Evolutionary conservation across 2,797 vertebrate genomes (phyloP).

Genomic region (Toxotes lorentzi): DNA sequence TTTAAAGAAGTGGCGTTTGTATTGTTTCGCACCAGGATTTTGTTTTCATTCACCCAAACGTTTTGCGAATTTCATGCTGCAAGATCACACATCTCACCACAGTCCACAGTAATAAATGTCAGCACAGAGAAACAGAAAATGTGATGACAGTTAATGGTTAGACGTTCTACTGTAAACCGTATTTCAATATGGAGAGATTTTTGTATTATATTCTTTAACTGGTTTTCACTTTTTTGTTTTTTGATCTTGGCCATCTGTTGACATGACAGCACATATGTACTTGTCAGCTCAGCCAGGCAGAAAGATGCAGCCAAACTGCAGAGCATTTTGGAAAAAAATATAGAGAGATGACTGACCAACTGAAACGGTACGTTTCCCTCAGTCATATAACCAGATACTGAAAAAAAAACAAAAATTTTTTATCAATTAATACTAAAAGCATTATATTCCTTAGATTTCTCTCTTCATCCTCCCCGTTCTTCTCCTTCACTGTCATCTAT

Average conservation of each 20-base stretch:
- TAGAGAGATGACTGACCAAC: conserved; percentile 64
- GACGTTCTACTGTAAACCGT: neutral
- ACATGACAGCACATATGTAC: neutral
- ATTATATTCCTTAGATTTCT: conserved; percentile 17
- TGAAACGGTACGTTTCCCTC: conserved; percentile 32
- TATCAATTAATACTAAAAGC: neutral
- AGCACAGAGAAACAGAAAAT: neutral
- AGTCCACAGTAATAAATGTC: no score
- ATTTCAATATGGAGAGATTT: neutral
- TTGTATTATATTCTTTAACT: neutral
- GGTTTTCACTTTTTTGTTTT: neutral
- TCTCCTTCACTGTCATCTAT: conserved; percentile 20
- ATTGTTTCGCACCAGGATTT: neutral
- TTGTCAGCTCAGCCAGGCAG: conserved; percentile 78
- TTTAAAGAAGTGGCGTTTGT: neutral
- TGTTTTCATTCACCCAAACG: no score
- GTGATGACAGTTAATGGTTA: neutral
- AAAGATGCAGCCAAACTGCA: conserved; percentile 83
- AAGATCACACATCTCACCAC: neutral
- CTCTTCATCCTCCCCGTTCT: conserved; percentile 9
- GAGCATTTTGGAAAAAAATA: conserved; percentile 69
- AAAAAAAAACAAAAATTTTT: conserved; percentile 15
- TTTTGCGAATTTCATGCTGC: neutral
- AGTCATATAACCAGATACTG: conserved; percentile 25
- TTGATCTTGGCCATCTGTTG: neutral